Evolutionary conservation across 2,888 invertebrate genomes (phyloP).

Genomic region (Julus scanicus): DNA sequence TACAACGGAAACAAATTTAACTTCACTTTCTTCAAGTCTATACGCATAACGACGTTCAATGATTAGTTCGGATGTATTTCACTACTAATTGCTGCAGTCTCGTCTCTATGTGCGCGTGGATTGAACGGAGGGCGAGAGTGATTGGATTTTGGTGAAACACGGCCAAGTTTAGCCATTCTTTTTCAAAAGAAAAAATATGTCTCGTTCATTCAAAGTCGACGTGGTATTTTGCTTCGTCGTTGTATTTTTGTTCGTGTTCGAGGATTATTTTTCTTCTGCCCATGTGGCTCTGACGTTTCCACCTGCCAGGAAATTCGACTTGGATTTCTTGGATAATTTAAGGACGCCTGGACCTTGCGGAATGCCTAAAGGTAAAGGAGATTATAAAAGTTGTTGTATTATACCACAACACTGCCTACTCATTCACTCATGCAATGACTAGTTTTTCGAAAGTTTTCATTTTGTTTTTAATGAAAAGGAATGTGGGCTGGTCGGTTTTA

Average conservation of each 20-base stretch:
- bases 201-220: conserved; percentile 30
- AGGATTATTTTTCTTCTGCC: conserved; percentile 56
- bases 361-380: conserved; percentile 85
- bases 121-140: not conserved
- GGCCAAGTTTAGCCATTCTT: not conserved
- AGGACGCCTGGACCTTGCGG: conserved; percentile 93
- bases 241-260: not conserved
- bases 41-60: not conserved
- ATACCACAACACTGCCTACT: not conserved
- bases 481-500: not conserved
- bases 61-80: not conserved
- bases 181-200: conserved; percentile 7
- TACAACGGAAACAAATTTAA: not conserved
- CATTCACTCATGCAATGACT: not conserved
- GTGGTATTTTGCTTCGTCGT: not conserved
- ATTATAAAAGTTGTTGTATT: not conserved
- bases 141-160: not conserved
- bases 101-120: not conserved
- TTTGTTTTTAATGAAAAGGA: not conserved
- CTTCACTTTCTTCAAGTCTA: not conserved
- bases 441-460: not conserved
- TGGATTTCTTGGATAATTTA: conserved; percentile 92
- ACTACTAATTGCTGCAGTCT: not conserved
- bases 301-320: conserved; percentile 85
- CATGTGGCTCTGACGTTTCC: conserved; percentile 92